phyloP scores from a whole-genome alignment of 2,888 invertebrate species.

The Bhutanitis thaidina region DNA sequence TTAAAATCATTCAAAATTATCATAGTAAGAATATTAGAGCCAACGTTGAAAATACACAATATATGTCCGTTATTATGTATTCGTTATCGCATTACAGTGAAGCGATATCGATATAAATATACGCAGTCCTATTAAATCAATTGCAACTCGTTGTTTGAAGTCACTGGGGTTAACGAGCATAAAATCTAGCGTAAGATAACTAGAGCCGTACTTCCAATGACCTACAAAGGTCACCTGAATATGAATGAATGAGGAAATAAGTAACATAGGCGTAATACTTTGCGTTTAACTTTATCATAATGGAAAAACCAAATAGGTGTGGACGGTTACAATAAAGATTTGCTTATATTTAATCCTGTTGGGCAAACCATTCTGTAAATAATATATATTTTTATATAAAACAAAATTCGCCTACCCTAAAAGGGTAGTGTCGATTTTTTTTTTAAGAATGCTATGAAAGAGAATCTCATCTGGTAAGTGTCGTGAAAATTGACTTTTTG shows the following conservation, averaged over 20 bases:
- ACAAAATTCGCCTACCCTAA: no score
- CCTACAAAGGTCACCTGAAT: conserved; percentile 2
- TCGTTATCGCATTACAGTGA: not conserved
- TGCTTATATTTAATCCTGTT: no score
- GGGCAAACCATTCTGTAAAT: no score
- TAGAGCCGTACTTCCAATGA: not conserved
- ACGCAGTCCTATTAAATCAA: conserved; percentile 5
- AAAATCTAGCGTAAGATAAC: conserved; percentile 6
- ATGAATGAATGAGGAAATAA: conserved; percentile 6
- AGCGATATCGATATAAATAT: conserved; percentile 4
- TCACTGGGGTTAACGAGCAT: conserved; percentile 7
- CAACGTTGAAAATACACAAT: no score
- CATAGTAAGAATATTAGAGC: no score
- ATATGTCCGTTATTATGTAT: not conserved
- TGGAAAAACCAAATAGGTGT: not conserved
- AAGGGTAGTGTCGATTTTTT: no score
- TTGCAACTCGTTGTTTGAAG: conserved; percentile 10
- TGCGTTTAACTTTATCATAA: not conserved
- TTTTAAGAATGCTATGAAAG: no score
- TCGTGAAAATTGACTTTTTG: no score
- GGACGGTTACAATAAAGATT: not conserved
- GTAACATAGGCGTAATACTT: not conserved
- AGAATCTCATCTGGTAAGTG: no score
- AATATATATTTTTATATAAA: no score
- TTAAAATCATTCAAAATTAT: no score